Base-by-base conservation (phyloP, 1,140 invertebrate genomes). In the Calliopsis andreniformis region DNA sequence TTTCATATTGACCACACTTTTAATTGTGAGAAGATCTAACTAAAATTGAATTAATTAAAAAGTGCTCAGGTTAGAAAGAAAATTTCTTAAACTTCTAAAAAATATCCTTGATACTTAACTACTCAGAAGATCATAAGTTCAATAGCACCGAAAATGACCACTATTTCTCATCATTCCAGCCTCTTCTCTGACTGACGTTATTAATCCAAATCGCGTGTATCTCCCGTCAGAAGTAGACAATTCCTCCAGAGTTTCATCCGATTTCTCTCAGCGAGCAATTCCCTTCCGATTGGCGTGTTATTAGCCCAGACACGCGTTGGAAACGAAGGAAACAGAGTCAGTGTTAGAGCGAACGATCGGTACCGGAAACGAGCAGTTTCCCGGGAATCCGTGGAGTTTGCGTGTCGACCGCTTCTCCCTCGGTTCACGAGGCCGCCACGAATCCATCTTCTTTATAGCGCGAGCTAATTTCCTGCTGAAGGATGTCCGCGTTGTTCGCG, bases 281-380 rank as follows among this genome's bases (percentile, higher is more conserved):
- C 25, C 32, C 51, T 64, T 63, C 20, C 59, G 61, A 72, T 39
- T 71, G 42, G 23, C 23, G 30, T 47, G 71, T 79, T 53, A 75
- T 68, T 68, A 76, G 32, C 18, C 20, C 23, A 12, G 64, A 58
- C 23, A 43, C 18, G 30, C 32, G 45, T 30, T 39, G 42, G 39
- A 70, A 55, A 23, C 51, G 56, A 49, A 61, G 55, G 28, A 61
- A 53, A 59, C 39, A 45, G 51, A 35, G 32, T 6, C 18, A 14
- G 32, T 1, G 49, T 32, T 7, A 51, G 25, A 56, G 45, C 47
- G 23, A 39, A 10, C 32, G 43, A 55, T n/a, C 25, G 8, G 53
- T 55, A 79, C 71, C 82, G 79, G 82, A 85, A 85, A 66, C 82
- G 76, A 76, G 76, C 72, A 62, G 79, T 78, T 85, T 84, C 73